Base-by-base conservation (phyloP, 2,113 vertebrate species). In the Entomyzon cyanotis region DNA sequence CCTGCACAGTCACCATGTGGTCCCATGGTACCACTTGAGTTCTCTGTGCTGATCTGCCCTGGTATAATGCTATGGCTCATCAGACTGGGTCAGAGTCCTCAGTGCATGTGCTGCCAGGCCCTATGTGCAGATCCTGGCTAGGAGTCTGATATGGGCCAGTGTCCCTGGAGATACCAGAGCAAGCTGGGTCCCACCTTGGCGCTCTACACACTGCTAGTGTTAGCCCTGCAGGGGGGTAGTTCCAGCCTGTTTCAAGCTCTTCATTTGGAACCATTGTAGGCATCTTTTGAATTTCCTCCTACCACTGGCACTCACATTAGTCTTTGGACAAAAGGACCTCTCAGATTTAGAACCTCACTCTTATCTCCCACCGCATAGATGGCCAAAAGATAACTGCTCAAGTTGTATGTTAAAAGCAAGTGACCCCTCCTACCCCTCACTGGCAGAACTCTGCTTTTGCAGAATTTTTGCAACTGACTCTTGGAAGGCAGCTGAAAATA, bases 61-160 rank as follows among this genome's bases (percentile, higher is more conserved):
- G 15, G 22, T 24, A 19, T 35, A 64, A 68, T 33, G 37, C 42
- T 49, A 15, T 27, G 67, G 53, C 58, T 79, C 28, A 49, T 46
- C 41, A 69, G 56, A 31, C 15, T 35, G 58, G 20, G 27, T 49
- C 53, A 53, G 69, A 75, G 44, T 41, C 41, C 22, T 68, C 44
- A 25, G 5, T 20, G 10, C 2, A 0, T 52, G 15, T 68, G 27
- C 70, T 60, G n/a, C 23, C 74, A 56, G 56, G 37, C 5, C 30
- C 58, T 64, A 0, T 69, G 58, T 17, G 15, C 46, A 44, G 24
- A 52, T 11, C 19, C 47, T 64, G 58, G 10, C 35, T 16, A 20
- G 33, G 11, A 64, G 6, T 24, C 28, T 22, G 71, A 0, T 25
- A 33, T 0, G 0, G 33, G 33, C 7, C 10, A 39, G 19, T 67